Percentiles rank a stretch among this genome's conserved stretches.
Evolutionary conservation across 2,888 invertebrate genomes (phyloP).

Genomic region (Dyspetes luteomarginatus): DNA sequence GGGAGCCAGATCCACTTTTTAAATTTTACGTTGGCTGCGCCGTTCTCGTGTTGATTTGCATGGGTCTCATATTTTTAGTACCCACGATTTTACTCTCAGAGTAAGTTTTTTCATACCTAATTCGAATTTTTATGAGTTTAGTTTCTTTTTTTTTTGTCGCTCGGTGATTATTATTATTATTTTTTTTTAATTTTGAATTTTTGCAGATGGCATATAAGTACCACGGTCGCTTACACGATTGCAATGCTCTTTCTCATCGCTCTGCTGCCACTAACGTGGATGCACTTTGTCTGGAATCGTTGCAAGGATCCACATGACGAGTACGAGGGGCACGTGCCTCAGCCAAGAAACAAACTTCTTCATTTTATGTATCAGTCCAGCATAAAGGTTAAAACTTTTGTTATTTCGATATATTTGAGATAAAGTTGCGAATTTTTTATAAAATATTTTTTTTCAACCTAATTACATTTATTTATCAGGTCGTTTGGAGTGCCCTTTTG

Average conservation of each 20-base stretch:
- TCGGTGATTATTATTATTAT: too few species aligned
- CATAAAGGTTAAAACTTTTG: conserved; percentile 74
- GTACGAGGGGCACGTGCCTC: conserved; percentile 84
- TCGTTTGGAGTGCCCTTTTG: conserved; percentile 87
- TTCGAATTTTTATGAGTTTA: background rate
- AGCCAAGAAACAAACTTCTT: conserved; percentile 85
- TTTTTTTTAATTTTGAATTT: background rate
- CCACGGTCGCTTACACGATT: conserved; percentile 83
- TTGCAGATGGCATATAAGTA: conserved; percentile 83
- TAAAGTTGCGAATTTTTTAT: too few species aligned
- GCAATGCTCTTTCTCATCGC: conserved; percentile 84
- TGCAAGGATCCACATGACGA: conserved; percentile 83
- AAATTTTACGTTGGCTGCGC: conserved; percentile 91
- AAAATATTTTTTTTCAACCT: too few species aligned
- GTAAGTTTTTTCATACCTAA: conserved; percentile 80
- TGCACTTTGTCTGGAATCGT: conserved; percentile 89
- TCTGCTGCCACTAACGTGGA: conserved; percentile 90
- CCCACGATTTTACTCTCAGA: conserved; percentile 86
- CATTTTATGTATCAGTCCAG: conserved; percentile 86
- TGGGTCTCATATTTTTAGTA: conserved; percentile 85
- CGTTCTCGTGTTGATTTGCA: conserved; percentile 85
- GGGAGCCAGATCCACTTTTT: conserved; percentile 92
- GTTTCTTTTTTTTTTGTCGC: conserved; percentile 7
- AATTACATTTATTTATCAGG: conserved; percentile 70
- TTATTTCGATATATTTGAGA: conserved; percentile 21